phyloP scores from a whole-genome alignment of 2,113 vertebrate species.

The Telmatochromis sp. region DNA sequence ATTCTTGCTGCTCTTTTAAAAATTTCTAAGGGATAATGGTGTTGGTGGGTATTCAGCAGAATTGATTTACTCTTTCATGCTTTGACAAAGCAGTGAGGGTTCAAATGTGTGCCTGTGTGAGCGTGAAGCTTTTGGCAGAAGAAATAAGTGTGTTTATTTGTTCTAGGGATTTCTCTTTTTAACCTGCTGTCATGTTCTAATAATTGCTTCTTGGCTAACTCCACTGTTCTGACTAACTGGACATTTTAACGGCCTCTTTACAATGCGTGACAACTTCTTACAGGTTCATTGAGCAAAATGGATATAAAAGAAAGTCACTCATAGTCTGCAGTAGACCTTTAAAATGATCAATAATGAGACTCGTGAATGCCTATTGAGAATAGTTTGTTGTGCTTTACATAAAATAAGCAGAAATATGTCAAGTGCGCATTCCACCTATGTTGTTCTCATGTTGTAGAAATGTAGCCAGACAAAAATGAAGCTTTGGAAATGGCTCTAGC shows the following conservation, averaged over 20 bases:
- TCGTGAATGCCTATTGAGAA: background rate
- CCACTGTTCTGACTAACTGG: slow-evolving; percentile 3
- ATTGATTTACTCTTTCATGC: background rate
- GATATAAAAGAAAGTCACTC: background rate
- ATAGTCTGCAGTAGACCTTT: background rate
- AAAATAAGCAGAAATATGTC: background rate
- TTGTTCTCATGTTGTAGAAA: background rate
- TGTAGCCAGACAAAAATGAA: background rate
- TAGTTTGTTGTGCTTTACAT: background rate
- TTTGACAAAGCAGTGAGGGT: background rate
- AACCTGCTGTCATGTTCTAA: slow-evolving; percentile 28
- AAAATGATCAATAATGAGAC: background rate
- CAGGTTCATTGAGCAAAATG: background rate
- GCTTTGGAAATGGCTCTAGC: background rate
- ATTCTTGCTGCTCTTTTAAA: slow-evolving; percentile 1
- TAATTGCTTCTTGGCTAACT: slow-evolving; percentile 32
- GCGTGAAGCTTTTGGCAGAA: background rate
- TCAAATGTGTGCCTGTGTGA: background rate
- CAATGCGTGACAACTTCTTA: background rate
- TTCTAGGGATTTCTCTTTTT: background rate
- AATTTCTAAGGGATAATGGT: background rate
- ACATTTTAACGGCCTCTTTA: background rate
- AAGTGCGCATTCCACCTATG: background rate
- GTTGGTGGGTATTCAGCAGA: background rate
- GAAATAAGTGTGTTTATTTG: background rate